Evolutionary conservation across 2,113 vertebrate genomes (phyloP).

Genomic region (Nannobrachium achirus): DNA sequence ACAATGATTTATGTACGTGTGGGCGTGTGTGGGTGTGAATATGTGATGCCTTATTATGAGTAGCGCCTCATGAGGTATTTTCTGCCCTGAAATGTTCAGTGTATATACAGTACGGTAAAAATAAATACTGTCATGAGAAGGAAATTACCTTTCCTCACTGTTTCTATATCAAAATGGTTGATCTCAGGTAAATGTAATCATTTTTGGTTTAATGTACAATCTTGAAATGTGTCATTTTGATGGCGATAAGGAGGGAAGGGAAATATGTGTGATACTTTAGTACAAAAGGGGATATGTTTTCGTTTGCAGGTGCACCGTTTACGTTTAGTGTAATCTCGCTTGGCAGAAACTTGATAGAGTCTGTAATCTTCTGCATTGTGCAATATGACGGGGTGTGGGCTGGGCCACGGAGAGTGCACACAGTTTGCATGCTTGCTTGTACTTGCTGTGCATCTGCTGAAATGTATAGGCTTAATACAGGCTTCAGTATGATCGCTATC

Average conservation of each 20-base stretch:
- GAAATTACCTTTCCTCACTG: background rate
- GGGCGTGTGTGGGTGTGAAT: constrained; percentile 7
- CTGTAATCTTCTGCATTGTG: constrained; percentile 5
- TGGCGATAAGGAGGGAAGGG: background rate
- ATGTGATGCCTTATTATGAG: background rate
- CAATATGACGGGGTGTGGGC: background rate
- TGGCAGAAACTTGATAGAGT: constrained; percentile 5
- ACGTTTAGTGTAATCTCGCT: constrained; percentile 14
- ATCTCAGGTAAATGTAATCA: background rate
- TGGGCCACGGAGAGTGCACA: background rate
- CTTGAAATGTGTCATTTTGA: constrained; percentile 1
- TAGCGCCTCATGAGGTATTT: background rate
- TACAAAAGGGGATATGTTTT: constrained; percentile 5
- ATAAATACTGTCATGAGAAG: too few relatives aligned
- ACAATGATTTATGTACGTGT: constrained; percentile 1
- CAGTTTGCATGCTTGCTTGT: background rate
- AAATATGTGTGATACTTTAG: background rate
- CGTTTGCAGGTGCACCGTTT: constrained; percentile 8
- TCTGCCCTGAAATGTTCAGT: background rate
- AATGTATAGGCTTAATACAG: background rate
- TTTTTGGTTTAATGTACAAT: background rate
- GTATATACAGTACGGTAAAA: too few relatives aligned
- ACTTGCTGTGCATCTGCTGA: background rate
- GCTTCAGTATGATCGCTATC: constrained; percentile 2
- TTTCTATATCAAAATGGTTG: constrained; percentile 14